Conservation (phyloP, 2,113 vertebrate genomes). For the Sphyrna mokarran region DNA sequence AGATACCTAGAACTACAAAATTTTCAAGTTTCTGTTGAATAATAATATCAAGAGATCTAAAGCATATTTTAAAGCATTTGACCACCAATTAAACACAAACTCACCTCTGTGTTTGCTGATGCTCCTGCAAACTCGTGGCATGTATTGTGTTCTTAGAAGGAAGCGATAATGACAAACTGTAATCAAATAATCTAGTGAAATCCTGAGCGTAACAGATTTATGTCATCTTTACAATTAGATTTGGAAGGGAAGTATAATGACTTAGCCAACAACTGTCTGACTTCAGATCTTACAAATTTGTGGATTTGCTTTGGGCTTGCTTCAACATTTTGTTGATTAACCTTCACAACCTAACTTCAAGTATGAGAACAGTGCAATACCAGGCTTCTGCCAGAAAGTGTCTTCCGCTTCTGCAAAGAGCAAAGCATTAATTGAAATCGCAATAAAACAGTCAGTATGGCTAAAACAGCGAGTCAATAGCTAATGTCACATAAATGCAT, state of each 20-base stretch:
- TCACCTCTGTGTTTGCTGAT: neutral
- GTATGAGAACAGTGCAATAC: neutral
- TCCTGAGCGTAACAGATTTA: neutral
- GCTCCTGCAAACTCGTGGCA: neutral
- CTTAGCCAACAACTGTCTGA: neutral
- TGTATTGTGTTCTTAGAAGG: neutral
- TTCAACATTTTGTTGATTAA: neutral
- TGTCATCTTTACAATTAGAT: neutral
- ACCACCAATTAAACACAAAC: neutral
- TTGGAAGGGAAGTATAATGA: constrained; percentile 7
- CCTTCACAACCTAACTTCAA: neutral
- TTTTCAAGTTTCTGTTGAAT: neutral
- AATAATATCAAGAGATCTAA: neutral
- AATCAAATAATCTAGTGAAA: neutral
- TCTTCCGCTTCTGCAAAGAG: neutral
- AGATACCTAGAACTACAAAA: neutral
- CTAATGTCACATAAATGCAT: neutral
- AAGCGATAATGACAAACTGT: neutral
- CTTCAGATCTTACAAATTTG: neutral
- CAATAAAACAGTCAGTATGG: neutral
- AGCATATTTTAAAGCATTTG: neutral
- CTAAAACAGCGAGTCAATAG: neutral
- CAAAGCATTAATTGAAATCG: neutral
- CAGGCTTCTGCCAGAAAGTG: neutral
- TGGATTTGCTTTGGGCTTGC: neutral